Percentiles rank a stretch among this genome's conserved stretches.
Evolutionary conservation across 2,888 invertebrate species (phyloP).

Genomic region (Colostygia pectinataria): DNA sequence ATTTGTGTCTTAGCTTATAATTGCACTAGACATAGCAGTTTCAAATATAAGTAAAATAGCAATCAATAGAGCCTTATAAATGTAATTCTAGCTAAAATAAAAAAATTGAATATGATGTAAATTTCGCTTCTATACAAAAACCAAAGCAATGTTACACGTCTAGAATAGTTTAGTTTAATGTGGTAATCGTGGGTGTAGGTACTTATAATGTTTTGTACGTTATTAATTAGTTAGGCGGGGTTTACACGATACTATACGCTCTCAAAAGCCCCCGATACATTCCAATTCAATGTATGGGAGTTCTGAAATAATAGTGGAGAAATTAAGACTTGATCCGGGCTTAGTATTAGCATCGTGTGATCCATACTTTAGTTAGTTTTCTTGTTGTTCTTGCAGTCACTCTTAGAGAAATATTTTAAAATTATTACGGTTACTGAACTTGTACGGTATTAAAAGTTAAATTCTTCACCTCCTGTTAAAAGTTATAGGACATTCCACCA

Average conservation of each 20-base stretch:
- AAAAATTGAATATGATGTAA: conserved; percentile 10
- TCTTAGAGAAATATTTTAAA: neutral
- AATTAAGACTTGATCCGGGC: neutral
- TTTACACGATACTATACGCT: conserved; percentile 4
- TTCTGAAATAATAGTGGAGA: neutral
- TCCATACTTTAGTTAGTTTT: conserved; percentile 7
- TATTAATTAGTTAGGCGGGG: conserved; percentile 6
- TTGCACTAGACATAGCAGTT: conserved; percentile 24
- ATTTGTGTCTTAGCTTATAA: conserved; percentile 28
- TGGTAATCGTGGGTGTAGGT: conserved; percentile 12
- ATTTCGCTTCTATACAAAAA: conserved; percentile 9
- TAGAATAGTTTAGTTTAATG: conserved; percentile 15
- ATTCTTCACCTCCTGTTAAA: conserved; percentile 15
- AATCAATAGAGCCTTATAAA: conserved; percentile 5
- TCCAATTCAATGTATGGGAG: conserved; percentile 4
- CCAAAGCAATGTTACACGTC: conserved; percentile 1
- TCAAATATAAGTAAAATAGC: conserved; percentile 6
- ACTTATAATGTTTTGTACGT: conserved; percentile 19
- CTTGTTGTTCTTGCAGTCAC: conserved; percentile 1
- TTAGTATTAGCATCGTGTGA: conserved; percentile 3
- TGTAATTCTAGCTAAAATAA: conserved; percentile 9
- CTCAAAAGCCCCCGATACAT: neutral
- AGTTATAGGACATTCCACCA: conserved; percentile 26
- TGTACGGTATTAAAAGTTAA: neutral
- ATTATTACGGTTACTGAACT: neutral